Conservation (phyloP, 2,113 vertebrate species). For the Maccullochella peelii region DNA sequence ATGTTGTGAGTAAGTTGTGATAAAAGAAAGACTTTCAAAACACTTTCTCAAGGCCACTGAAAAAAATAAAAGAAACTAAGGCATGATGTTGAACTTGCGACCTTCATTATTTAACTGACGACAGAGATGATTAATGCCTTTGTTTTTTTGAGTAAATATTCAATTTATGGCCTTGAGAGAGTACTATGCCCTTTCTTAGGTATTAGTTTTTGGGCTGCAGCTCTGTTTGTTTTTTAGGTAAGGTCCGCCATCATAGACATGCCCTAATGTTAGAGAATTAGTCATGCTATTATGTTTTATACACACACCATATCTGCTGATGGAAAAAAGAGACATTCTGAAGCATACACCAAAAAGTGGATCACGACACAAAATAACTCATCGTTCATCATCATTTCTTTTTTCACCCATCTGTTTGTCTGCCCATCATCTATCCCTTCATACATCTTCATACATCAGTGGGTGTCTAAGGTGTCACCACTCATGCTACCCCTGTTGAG, state of each 20-base stretch:
- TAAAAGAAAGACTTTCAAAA: background rate
- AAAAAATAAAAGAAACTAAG: background rate
- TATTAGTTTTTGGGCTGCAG: background rate
- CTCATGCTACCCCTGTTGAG: conserved; percentile 20
- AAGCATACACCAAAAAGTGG: conserved; percentile 12
- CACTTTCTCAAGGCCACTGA: background rate
- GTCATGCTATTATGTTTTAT: background rate
- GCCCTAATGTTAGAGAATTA: background rate
- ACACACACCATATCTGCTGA: background rate
- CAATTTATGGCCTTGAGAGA: background rate
- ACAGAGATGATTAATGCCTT: background rate
- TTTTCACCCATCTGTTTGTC: conserved; percentile 6
- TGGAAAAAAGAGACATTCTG: background rate
- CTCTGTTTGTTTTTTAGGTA: background rate
- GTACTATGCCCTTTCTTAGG: no score
- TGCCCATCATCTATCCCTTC: conserved; percentile 20
- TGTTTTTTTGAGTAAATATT: conserved; percentile 5
- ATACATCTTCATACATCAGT: conserved; percentile 25
- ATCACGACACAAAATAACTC: background rate
- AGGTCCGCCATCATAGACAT: background rate
- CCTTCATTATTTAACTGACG: background rate
- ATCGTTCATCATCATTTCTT: conserved; percentile 1
- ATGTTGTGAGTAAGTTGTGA: background rate
- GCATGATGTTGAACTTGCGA: background rate
- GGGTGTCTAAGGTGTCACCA: conserved; percentile 28